Base-by-base conservation (phyloP, 2,113 vertebrate genomes). In the Forbesichthys papilliferus region DNA sequence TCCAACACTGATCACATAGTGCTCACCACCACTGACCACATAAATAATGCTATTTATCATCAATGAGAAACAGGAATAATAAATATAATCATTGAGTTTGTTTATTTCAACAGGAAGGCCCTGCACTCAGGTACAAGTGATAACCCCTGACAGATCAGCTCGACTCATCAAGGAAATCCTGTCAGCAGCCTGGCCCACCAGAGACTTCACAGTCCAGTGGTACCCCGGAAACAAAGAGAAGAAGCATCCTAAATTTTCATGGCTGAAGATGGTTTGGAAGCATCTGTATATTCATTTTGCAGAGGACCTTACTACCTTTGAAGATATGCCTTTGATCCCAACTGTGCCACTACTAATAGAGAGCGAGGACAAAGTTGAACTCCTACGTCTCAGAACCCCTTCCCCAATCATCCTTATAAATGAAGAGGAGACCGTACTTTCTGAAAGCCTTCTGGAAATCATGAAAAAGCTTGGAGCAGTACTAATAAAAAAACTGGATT, bases 241-340 rank as follows among this genome's bases (percentile, higher is more conserved):
- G 83, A 94, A 90, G n/a, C 95, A 98, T 62, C 98, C 97, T 0
- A 79, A 94, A 34, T 10, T 93, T 85, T 92, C 93, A 36, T 99
- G 98, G 98, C 86, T 99, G 55, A 96, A 94, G 82, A 94, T 94
- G 92, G 91, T 98, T 78, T 99, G 98, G 98, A 98, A 95, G 85
- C 94, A 96, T 86, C 91, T 99, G 0, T 99, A 99, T 59, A 95
- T 98, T 69, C 83, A 99, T 90, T 99, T 98, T 92, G 77, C 96
- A 68, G 95, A 97, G 79, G 96, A 98, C 80, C 80, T 99, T 78
- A 93, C 92, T 76, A 84, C 90, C 13, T 96, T 99, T 92, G 96
- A 99, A 87, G 96, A 99, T 74, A 93, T 98, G 95, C 97, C 98
- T 1, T 96, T 99, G 84, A 95, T 99, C 67, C 98, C 98, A 64